phyloP scores from a whole-genome alignment of 2,113 vertebrate species.

The Paracanthobrama guichenoti region DNA sequence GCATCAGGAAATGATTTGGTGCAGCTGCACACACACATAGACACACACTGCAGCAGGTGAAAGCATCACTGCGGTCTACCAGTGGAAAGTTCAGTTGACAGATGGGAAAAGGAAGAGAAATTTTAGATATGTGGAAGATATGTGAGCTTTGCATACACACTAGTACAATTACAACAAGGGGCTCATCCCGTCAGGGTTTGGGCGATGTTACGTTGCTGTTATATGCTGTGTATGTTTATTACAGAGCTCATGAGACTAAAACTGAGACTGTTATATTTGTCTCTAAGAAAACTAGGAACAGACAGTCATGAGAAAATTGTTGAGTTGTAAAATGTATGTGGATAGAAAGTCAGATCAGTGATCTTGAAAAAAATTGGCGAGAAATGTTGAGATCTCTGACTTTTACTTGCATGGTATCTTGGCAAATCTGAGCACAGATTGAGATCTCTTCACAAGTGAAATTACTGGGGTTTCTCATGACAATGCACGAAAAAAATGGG shows the following conservation, averaged over 20 bases:
- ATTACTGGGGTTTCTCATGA: background rate
- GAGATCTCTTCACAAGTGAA: background rate
- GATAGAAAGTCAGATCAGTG: background rate
- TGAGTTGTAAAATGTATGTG: background rate
- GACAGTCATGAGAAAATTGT: background rate
- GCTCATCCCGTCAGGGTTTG: background rate
- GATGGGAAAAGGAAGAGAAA: conserved; percentile 22
- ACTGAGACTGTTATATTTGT: background rate
- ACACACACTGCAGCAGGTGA: conserved; percentile 18
- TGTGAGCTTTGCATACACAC: background rate
- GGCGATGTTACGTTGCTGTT: background rate
- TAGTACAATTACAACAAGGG: background rate
- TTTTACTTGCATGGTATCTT: background rate
- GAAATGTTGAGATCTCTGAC: background rate
- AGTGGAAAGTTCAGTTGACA: conserved; percentile 53
- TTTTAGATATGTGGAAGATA: background rate
- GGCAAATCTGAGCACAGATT: background rate
- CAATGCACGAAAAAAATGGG: too few relatives aligned
- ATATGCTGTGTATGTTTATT: background rate
- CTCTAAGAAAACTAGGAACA: background rate
- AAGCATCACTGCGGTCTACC: conserved; percentile 10
- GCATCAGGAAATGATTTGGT: conserved; percentile 53
- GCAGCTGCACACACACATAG: conserved; percentile 32
- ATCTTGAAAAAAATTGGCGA: background rate
- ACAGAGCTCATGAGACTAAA: background rate